Evolutionary conservation across 2,888 invertebrate genomes (phyloP).

Genomic region (Cartodere bifasciata): DNA sequence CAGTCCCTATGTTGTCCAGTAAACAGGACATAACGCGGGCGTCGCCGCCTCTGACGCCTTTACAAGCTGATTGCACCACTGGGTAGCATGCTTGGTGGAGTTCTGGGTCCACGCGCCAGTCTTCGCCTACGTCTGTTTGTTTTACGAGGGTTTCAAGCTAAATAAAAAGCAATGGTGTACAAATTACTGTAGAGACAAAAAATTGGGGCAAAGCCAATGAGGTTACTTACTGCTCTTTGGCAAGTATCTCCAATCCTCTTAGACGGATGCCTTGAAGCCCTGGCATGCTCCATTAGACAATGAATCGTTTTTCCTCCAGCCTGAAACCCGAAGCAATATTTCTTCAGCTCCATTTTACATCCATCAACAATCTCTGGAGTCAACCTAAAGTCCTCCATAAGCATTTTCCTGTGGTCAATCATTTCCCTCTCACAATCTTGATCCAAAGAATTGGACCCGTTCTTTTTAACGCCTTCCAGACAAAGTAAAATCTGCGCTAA

Average conservation of each 20-base stretch:
- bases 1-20: slow-evolving; percentile 80
- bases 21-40: slow-evolving; percentile 84
- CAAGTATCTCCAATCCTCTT: slow-evolving; percentile 57
- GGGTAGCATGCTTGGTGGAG: slow-evolving; percentile 74
- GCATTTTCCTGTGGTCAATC: slow-evolving; percentile 75
- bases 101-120: slow-evolving; percentile 90
- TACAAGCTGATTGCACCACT: slow-evolving; percentile 69
- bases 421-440: slow-evolving; percentile 79
- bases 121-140: slow-evolving; percentile 85
- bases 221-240: slow-evolving; percentile 53
- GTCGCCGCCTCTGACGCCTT: slow-evolving; percentile 59
- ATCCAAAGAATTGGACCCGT: slow-evolving; percentile 58
- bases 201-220: neutral
- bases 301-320: slow-evolving; percentile 84
- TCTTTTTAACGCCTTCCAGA: slow-evolving; percentile 65
- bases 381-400: slow-evolving; percentile 87
- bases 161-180: slow-evolving; percentile 12
- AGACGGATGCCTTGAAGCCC: slow-evolving; percentile 46
- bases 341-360: slow-evolving; percentile 74
- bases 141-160: slow-evolving; percentile 69
- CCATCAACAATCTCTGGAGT: slow-evolving; percentile 85
- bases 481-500: slow-evolving; percentile 87
- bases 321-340: slow-evolving; percentile 59
- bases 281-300: slow-evolving; percentile 84
- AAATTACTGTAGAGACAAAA: neutral